Conservation (phyloP, 1,140 invertebrate genomes). For the Drosophila bipectinata region DNA sequence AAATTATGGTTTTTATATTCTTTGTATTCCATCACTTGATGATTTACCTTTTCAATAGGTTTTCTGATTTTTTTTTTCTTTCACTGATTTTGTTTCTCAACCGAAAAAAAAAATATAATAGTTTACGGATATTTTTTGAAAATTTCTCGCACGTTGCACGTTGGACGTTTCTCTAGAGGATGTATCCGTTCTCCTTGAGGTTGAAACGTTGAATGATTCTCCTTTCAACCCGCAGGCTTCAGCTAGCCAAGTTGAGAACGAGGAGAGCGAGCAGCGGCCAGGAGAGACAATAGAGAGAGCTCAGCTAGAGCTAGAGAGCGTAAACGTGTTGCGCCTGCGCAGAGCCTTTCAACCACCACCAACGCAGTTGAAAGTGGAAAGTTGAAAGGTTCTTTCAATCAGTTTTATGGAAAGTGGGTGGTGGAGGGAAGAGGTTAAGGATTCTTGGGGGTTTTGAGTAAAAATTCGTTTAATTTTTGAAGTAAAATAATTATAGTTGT, state of each 20-base stretch:
- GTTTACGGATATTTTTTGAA: background rate
- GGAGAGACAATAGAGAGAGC: background rate
- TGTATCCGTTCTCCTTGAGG: constrained; percentile 10
- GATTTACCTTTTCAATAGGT: constrained; percentile 36
- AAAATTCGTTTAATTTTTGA: no score
- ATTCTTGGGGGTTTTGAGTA: background rate
- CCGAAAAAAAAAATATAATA: constrained; percentile 24
- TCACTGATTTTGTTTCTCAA: constrained; percentile 13
- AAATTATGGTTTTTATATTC: background rate
- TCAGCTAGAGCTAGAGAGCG: background rate
- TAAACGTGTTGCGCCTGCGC: constrained; percentile 35
- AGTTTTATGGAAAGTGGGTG: constrained; percentile 26
- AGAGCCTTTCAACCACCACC: constrained; percentile 23
- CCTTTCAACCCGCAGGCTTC: constrained; percentile 5
- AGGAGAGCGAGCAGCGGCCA: background rate
- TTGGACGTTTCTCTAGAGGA: constrained; percentile 5
- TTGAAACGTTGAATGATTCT: constrained; percentile 17
- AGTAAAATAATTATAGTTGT: no score
- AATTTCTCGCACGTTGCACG: background rate
- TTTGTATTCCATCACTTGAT: constrained; percentile 12
- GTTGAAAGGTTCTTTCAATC: constrained; percentile 11
- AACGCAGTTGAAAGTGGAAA: background rate
- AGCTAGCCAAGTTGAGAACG: constrained; percentile 22
- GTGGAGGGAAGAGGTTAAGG: background rate
- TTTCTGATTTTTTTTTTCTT: constrained; percentile 5